Percentiles rank a stretch among this genome's conserved stretches.
Conservation (phyloP, 1,140 invertebrate genomes). For the Catajapyx aquilonaris region DNA sequence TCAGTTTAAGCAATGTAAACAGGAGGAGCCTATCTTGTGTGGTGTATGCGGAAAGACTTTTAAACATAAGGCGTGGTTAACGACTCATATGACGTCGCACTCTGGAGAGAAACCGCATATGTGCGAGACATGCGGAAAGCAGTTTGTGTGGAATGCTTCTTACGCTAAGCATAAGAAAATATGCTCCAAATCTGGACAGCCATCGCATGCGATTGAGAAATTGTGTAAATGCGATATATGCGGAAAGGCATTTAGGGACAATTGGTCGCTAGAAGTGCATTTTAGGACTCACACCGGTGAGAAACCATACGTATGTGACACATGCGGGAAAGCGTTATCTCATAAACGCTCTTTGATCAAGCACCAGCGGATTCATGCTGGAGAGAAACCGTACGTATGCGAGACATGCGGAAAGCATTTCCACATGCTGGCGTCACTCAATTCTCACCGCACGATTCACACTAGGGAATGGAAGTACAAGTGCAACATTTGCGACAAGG, state of each 20-base stretch:
- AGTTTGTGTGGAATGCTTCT: slow-evolving; percentile 1
- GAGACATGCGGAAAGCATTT: slow-evolving; percentile 4
- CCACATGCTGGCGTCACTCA: not conserved
- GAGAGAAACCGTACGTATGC: slow-evolving; percentile 7
- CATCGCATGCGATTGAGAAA: no score
- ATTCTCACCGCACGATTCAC: not conserved
- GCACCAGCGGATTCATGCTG: slow-evolving; percentile 5
- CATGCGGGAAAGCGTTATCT: slow-evolving; percentile 6
- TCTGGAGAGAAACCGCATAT: slow-evolving; percentile 35
- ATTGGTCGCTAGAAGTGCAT: slow-evolving; percentile 49
- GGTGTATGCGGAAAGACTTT: slow-evolving; percentile 31
- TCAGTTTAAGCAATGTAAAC: no score
- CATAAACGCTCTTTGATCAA: not conserved
- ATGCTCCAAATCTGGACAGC: no score
- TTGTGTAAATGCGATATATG: slow-evolving; percentile 17
- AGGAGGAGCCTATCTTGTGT: no score
- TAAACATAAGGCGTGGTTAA: slow-evolving; percentile 43
- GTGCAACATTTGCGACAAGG: not conserved
- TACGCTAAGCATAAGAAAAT: slow-evolving; percentile 3
- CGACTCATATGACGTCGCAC: slow-evolving; percentile 43
- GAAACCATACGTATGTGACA: slow-evolving; percentile 32
- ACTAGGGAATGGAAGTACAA: not conserved
- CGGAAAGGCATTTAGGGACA: slow-evolving; percentile 37
- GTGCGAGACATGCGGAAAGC: slow-evolving; percentile 17
- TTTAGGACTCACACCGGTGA: slow-evolving; percentile 37